phyloP scores from a whole-genome alignment of 1,140 invertebrate species.

The Adoxophyes honmai region DNA sequence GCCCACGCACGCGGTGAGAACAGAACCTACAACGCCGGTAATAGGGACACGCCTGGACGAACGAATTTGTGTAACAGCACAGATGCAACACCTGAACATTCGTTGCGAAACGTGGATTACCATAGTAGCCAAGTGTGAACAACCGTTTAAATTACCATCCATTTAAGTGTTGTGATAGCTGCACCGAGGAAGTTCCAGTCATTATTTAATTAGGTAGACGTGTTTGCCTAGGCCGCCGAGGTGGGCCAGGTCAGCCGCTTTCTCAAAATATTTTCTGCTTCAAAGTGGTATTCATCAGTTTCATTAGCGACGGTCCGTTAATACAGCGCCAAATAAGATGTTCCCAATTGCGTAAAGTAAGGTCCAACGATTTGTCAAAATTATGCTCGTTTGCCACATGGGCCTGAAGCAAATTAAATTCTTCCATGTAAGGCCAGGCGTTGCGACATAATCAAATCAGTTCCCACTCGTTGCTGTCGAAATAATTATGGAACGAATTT shows the following conservation, averaged over 20 bases:
- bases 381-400: neutral
- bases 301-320: neutral
- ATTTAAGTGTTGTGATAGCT: constrained; percentile 3
- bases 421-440: neutral
- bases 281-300: neutral
- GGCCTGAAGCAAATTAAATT: neutral
- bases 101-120: constrained; percentile 25
- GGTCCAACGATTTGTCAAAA: constrained; percentile 2
- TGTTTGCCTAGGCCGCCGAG: neutral
- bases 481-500: constrained; percentile 4
- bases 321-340: neutral
- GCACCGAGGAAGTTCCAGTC: neutral
- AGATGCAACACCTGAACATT: constrained; percentile 28
- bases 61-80: constrained; percentile 18
- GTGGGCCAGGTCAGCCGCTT: neutral
- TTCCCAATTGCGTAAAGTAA: neutral
- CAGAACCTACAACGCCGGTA: constrained; percentile 13
- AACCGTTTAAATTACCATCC: constrained; percentile 10
- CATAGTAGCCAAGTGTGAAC: constrained; percentile 8
- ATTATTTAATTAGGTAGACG: neutral
- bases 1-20: constrained; percentile 28
- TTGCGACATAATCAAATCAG: neutral
- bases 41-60: constrained; percentile 32
- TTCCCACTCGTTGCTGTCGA: neutral
- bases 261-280: too few species aligned